Evolutionary conservation across 2,888 invertebrate genomes (phyloP), one percentile per base, ranked within the genome.

Genomic region (Dioctria rufipes): DNA sequence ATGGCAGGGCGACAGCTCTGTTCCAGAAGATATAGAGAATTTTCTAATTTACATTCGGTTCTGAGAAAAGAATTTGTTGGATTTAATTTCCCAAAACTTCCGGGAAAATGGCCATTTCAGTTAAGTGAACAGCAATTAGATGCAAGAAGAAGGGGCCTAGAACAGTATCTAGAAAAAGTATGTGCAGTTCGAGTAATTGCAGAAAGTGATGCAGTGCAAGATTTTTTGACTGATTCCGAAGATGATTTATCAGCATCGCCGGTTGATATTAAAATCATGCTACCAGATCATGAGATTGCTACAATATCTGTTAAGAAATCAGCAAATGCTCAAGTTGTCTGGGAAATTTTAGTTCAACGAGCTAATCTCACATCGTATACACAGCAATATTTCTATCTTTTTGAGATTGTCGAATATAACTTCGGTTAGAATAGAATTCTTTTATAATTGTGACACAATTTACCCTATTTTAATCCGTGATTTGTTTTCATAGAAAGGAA

Each of bases 1-100:
- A 99, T 99, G 98, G 99, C 99, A 5, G 99, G 99, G 0, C 91
- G 99, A 51, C 99, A 99, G 88, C 91, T 99, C 78, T 99, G 99
- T 90, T 98, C 98, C 73, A 91, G 99, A 75, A 92, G 99, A 58
- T 99, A 99, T 89, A 92, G 98, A 82, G 99, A 99, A 90, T 99
- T 99, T 89, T 93, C 97, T 6, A 94, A 95, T 84, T 90, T 99
- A 82, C 96, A 98, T 87, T 92, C 94, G 85, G 94, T 94, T 85
- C 91, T 98, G 80, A 95, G 98, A 88, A 95, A 97, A 89, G 98
- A 98, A 89, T 99, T 98, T 88, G 92, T 95, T 83, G 98, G 94
- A 80, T 99, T 97, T 88, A 96, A 94, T 89, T 99, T 98, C 88
- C 99, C 99, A 0, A 98, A 98, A 90, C 89, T 99, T 85, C 99